Evolutionary conservation across 2,888 invertebrate genomes (phyloP).

Genomic region (Drepana falcataria): DNA sequence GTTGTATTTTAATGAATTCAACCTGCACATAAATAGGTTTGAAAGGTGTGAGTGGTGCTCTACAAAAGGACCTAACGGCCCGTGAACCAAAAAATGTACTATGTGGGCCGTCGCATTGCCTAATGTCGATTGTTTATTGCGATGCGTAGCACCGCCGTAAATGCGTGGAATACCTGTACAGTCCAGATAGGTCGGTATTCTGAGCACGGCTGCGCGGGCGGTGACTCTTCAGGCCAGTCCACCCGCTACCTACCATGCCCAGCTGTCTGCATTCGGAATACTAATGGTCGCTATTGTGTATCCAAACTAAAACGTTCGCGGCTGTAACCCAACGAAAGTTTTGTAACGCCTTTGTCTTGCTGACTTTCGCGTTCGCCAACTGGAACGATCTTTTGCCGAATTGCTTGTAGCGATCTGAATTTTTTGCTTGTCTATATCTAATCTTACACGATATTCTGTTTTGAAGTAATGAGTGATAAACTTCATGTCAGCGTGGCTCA

Average conservation of each 20-base stretch:
- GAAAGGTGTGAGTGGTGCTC: constrained; percentile 24
- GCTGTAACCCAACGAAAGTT: constrained; percentile 59
- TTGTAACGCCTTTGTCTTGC: constrained; percentile 67
- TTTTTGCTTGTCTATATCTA: constrained; percentile 20
- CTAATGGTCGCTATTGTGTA: constrained; percentile 62
- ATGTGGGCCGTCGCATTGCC: constrained; percentile 55
- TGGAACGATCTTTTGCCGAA: constrained; percentile 52
- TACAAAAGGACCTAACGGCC: constrained; percentile 58
- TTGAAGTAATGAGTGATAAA: no score
- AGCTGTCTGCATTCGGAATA: constrained; percentile 55
- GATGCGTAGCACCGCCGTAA: constrained; percentile 47
- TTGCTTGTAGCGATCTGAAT: constrained; percentile 26
- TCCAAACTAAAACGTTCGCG: constrained; percentile 42
- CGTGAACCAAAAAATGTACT: constrained; percentile 50
- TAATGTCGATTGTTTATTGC: constrained; percentile 57
- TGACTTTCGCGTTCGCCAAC: constrained; percentile 62
- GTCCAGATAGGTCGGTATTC: constrained; percentile 56
- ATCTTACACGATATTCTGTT: no score
- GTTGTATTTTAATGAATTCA: background rate
- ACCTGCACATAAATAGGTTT: constrained; percentile 16
- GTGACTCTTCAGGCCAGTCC: constrained; percentile 69
- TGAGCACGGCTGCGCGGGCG: constrained; percentile 61
- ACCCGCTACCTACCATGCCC: constrained; percentile 57
- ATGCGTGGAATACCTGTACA: constrained; percentile 51
- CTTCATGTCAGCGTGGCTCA: no score